Evolutionary conservation across 2,888 invertebrate genomes (phyloP), one percentile per base, ranked within the genome.

Genomic region (Tachina lurida): DNA sequence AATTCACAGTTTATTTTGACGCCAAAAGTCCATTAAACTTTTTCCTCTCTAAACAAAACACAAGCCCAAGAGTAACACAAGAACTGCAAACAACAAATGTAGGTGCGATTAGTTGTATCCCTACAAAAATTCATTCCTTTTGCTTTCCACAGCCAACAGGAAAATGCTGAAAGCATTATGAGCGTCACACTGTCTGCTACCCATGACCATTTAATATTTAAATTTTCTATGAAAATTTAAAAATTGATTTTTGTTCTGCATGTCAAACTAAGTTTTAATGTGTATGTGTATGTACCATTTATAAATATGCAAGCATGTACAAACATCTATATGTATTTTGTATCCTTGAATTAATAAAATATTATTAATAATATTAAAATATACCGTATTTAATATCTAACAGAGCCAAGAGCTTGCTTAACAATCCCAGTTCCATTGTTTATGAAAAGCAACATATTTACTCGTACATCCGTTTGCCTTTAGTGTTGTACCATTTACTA

Each of bases 1-100:
- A 52, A 43, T 62, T 73, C 56, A 58, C 41, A 15, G 71, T 19
- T 79, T 86, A 79, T 83, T 76, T 86, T 83, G 82, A 86, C 82
- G 74, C 73, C 67, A 78, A 77, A 70, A 85, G 74, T 82, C 82
- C 68, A 86, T 78, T 78, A 75, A 86, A 85, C 78, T 85, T 70
- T 80, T 71, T 63, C 39, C 43, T 63, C 10, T 54, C 5, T 31
- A 70, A 75, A 75, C 68, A 81, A 62, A 78, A 74, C 54, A 52
- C 1, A 58, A 58, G 17, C 5, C 31, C 43, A 45, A 58, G 3
- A 22, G 45, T 9, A 73, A 60, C 45, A 65, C 13, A 49, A 58
- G 52, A 77, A 68, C 49, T 12, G 43, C 49, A 52, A 39, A 68
- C 41, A 45, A 70, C 12, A 54, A 9, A 47, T 52, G 45, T 76